phyloP scores from a whole-genome alignment of 2,888 invertebrate species.

The Acleris emargana region DNA sequence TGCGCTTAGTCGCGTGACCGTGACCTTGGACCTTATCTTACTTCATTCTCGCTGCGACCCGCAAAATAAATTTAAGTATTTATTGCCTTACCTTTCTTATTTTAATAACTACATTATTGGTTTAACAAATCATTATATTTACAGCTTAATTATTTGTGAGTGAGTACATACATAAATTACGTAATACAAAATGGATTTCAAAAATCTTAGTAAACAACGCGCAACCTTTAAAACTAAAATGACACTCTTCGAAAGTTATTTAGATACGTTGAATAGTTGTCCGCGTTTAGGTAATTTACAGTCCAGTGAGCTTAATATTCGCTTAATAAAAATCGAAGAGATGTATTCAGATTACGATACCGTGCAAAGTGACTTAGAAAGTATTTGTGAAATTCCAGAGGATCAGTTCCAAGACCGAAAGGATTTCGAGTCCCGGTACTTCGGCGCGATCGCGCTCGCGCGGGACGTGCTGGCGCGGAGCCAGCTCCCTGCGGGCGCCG shows the following conservation, averaged over 20 bases:
- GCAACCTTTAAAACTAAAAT: not conserved
- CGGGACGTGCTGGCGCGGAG: conserved; percentile 23
- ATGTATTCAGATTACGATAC: conserved; percentile 33
- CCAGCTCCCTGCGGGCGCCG: not conserved
- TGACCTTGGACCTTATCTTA: conserved; percentile 1
- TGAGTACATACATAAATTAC: too few species aligned
- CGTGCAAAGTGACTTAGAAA: conserved; percentile 35
- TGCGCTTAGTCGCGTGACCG: not conserved
- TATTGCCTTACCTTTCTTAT: too few species aligned
- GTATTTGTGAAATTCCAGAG: conserved; percentile 31
- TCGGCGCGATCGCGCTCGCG: conserved; percentile 28
- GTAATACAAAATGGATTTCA: too few species aligned
- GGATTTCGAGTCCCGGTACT: conserved; percentile 32
- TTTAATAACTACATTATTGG: too few species aligned
- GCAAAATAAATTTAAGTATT: too few species aligned
- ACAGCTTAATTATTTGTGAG: too few species aligned
- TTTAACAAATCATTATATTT: too few species aligned
- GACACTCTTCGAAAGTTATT: not conserved
- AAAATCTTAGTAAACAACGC: too few species aligned
- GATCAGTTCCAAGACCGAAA: conserved; percentile 30
- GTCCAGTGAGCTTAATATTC: not conserved
- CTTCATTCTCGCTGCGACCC: not conserved
- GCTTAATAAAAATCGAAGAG: conserved; percentile 33
- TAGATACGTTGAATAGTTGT: not conserved
- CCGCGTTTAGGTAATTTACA: not conserved